Evolutionary conservation across 2,888 invertebrate species (phyloP).

Genomic region (Cynaeus angustus): DNA sequence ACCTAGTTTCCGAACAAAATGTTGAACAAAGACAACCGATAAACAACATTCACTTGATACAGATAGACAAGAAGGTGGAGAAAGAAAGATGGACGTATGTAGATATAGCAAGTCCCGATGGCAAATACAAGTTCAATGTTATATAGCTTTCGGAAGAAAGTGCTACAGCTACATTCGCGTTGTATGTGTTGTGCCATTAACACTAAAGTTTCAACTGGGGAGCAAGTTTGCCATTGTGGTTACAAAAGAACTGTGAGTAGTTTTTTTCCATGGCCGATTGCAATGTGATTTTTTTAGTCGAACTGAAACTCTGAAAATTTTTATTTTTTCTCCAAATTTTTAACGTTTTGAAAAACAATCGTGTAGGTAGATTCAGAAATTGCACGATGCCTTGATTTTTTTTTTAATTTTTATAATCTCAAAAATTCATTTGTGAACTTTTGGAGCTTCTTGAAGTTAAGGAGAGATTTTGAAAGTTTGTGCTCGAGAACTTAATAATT

Average conservation of each 20-base stretch:
- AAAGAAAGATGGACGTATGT: conserved; percentile 17
- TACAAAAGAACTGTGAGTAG: neutral
- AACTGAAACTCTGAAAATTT: too few species aligned
- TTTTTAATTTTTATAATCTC: too few species aligned
- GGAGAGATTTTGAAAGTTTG: too few species aligned
- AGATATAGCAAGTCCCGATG: conserved; percentile 39
- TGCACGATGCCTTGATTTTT: too few species aligned
- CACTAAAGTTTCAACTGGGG: neutral
- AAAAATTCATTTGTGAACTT: too few species aligned
- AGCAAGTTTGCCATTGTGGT: neutral
- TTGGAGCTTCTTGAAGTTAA: too few species aligned
- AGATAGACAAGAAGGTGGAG: conserved; percentile 17
- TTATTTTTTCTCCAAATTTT: too few species aligned
- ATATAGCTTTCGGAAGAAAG: conserved; percentile 38
- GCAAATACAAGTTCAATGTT: conserved; percentile 42
- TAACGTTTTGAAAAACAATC: too few species aligned
- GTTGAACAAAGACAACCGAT: conserved; percentile 22
- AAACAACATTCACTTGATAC: conserved; percentile 27
- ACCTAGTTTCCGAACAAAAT: conserved; percentile 18
- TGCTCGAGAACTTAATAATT: too few species aligned
- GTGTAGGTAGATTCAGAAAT: too few species aligned
- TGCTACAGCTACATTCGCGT: conserved; percentile 15
- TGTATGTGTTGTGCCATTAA: conserved; percentile 36
- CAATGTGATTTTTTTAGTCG: neutral
- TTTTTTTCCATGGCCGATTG: neutral